These are phyloP conservation scores for Sula dactylatra DNA, from an alignment of 2,113 vertebrate genomes.

Conservation along the genomic window DNA sequence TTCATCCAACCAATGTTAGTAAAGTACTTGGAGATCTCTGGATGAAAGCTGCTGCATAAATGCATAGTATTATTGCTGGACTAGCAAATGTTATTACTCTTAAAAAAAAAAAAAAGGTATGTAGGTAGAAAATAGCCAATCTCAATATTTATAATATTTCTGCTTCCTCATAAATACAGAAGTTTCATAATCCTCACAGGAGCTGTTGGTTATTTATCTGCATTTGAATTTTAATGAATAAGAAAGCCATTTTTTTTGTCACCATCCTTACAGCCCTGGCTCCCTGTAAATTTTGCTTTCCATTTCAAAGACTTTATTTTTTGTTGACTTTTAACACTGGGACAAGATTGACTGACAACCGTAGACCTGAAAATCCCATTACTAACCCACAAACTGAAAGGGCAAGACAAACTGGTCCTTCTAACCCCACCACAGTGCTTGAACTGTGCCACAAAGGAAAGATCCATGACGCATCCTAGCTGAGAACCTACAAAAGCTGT, in stretches of 20 bases:
- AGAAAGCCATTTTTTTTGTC: background rate
- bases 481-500: background rate
- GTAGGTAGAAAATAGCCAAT: constrained; percentile 64
- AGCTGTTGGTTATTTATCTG: constrained; percentile 44
- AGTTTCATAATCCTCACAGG: constrained; percentile 39
- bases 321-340: background rate
- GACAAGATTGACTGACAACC: background rate
- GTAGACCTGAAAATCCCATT: background rate
- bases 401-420: background rate
- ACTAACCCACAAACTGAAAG: background rate
- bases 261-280: background rate
- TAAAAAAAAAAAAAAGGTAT: background rate
- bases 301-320: constrained; percentile 31
- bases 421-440: background rate
- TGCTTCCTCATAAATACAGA: constrained; percentile 43
- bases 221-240: constrained; percentile 66
- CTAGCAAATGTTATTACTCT: constrained; percentile 32
- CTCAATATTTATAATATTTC: constrained; percentile 62
- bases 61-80: constrained; percentile 24
- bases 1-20: background rate
- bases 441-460: background rate
- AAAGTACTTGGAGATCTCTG: constrained; percentile 11
- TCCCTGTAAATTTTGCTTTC: constrained; percentile 24
- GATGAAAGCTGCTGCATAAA: constrained; percentile 46
- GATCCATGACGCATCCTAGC: background rate